These are phyloP conservation scores for Pterostichus niger DNA, from an alignment of 2,888 invertebrate genomes.

Conservation along the genomic window DNA sequence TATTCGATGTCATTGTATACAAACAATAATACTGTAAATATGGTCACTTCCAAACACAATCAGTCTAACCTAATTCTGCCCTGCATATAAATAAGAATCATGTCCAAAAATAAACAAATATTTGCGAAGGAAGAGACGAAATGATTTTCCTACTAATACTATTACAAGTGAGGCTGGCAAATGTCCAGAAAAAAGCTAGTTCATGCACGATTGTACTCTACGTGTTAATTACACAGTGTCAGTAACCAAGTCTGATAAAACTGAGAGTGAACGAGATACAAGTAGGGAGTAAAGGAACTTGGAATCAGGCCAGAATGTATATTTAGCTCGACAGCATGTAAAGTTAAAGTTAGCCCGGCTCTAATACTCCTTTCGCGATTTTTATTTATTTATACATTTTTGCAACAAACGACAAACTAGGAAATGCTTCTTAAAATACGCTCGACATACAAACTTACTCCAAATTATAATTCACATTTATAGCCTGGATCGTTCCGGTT, in stretches of 20 bases:
- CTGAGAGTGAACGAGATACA: slow-evolving; percentile 55
- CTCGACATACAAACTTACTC: slow-evolving; percentile 34
- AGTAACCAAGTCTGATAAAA: slow-evolving; percentile 44
- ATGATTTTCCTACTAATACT: slow-evolving; percentile 25
- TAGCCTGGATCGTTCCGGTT: slow-evolving; percentile 47
- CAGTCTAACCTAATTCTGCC: slow-evolving; percentile 41
- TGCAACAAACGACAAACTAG: slow-evolving; percentile 44
- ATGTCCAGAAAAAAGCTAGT: slow-evolving; percentile 44
- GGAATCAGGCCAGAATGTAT: slow-evolving; percentile 61
- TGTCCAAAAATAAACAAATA: slow-evolving; percentile 57
- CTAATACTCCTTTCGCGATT: slow-evolving; percentile 52
- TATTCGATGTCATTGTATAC: slow-evolving; percentile 68
- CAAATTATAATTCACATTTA: slow-evolving; percentile 55
- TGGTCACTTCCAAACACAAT: neutral
- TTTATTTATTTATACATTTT: slow-evolving; percentile 54
- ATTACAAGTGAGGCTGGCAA: slow-evolving; percentile 45
- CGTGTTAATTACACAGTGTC: slow-evolving; percentile 53
- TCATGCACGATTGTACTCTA: slow-evolving; percentile 52
- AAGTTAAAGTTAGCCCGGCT: slow-evolving; percentile 58
- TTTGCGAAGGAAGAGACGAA: slow-evolving; percentile 38
- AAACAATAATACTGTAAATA: slow-evolving; percentile 3
- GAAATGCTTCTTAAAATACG: neutral
- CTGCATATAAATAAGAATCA: slow-evolving; percentile 8
- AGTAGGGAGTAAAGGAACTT: slow-evolving; percentile 63
- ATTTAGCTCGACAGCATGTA: slow-evolving; percentile 47